These are phyloP conservation scores for Vidua macroura DNA, from an alignment of 2,113 vertebrate species.

Conservation along the genomic window DNA sequence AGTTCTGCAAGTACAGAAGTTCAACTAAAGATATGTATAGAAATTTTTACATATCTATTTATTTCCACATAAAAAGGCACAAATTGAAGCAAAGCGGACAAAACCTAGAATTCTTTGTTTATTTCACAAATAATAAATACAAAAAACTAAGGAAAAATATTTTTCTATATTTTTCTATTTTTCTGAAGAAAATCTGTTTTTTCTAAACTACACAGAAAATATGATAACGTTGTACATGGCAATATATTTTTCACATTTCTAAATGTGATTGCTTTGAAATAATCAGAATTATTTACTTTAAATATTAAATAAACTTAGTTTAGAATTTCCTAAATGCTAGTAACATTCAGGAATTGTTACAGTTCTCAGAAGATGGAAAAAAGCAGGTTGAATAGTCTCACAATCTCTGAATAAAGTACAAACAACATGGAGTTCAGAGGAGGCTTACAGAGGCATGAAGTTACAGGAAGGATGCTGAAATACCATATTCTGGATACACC, in stretches of 20 bases:
- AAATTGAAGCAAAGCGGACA: constrained; percentile 18
- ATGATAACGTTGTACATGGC: neutral
- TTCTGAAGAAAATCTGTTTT: neutral
- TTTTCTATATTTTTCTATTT: neutral
- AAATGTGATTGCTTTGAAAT: neutral
- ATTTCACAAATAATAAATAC: constrained; percentile 48
- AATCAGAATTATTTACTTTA: neutral
- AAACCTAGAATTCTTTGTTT: constrained; percentile 19
- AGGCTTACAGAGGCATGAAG: neutral
- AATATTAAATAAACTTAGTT: neutral
- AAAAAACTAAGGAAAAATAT: neutral
- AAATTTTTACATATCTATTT: neutral
- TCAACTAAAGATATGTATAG: neutral
- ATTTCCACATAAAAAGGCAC: constrained; percentile 13
- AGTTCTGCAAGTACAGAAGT: neutral
- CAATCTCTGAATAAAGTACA: neutral
- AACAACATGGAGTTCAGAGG: neutral
- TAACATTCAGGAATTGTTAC: neutral
- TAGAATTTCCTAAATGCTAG: neutral
- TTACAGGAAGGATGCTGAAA: neutral
- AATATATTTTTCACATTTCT: neutral
- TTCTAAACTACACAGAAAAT: neutral
- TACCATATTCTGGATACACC: neutral
- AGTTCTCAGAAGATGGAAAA: neutral
- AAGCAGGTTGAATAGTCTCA: neutral